A percentile compares a stretch with the other conserved stretches of the same genome.
phyloP scores from a whole-genome alignment of 1,140 invertebrate genomes.

The Drosophila arizonae region DNA sequence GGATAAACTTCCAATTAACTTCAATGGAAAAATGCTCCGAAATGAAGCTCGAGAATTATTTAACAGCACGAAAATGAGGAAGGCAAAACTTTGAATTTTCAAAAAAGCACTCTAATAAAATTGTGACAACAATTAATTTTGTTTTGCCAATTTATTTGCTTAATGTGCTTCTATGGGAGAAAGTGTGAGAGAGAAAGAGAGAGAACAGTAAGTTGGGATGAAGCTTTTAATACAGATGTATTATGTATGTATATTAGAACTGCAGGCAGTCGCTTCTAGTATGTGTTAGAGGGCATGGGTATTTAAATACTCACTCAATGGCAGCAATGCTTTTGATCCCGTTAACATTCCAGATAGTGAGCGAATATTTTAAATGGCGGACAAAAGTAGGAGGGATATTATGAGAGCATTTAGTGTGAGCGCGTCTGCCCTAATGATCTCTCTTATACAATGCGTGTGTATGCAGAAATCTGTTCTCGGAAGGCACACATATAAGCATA shows the following conservation, averaged over 20 bases:
- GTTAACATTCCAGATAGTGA: too few species aligned
- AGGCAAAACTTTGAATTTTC: conserved; percentile 11
- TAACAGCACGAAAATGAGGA: not conserved
- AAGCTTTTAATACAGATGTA: not conserved
- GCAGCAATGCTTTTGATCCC: not conserved
- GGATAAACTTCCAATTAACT: conserved; percentile 85
- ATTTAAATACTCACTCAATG: not conserved
- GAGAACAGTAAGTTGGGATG: not conserved
- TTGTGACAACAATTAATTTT: not conserved
- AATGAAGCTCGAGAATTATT: conserved; percentile 79
- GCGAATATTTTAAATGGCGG: too few species aligned
- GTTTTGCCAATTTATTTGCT: not conserved
- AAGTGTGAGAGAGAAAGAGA: not conserved
- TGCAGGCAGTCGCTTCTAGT: not conserved
- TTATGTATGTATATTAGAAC: not conserved
- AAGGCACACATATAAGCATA: too few species aligned
- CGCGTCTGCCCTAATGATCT: not conserved
- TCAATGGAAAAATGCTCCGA: conserved; percentile 86
- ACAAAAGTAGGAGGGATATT: too few species aligned
- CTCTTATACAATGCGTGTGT: too few species aligned
- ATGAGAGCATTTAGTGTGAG: not conserved
- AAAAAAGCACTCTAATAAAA: not conserved
- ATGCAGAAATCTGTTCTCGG: too few species aligned
- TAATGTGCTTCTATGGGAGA: not conserved
- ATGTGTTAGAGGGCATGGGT: not conserved